Percentiles rank a stretch among this genome's conserved stretches.
Evolutionary conservation across 53 echinoderm and acorn worm genomes (phyloP).

Genomic region (Stichopus horrens): DNA sequence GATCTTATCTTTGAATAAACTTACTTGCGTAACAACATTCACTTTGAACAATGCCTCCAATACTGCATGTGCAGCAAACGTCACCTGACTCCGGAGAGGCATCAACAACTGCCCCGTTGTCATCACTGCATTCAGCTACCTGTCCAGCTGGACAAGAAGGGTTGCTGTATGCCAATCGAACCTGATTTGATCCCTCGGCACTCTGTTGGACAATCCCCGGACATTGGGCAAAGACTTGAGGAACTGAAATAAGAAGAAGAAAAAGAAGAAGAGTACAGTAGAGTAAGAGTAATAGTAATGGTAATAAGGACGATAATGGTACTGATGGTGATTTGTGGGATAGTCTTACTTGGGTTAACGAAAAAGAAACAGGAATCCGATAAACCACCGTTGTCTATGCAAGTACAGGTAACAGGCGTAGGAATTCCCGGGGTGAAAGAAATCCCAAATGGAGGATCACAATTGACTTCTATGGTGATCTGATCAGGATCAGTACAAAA

Average conservation of each 20-base stretch:
- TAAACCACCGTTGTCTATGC: neutral
- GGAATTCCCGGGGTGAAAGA: no score
- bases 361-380: neutral
- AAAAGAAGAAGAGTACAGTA: no score
- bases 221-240: neutral
- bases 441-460: no score
- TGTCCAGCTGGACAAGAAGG: neutral
- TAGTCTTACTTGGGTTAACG: no score
- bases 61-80: neutral
- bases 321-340: no score
- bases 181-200: neutral
- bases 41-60: neutral
- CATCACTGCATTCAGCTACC: neutral
- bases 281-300: no score
- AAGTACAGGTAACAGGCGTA: neutral
- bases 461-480: no score
- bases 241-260: no score
- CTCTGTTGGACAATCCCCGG: neutral
- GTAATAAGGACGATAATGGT: no score
- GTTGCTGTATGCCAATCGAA: neutral
- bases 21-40: slow-evolving; percentile 5
- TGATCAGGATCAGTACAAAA: no score
- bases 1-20: neutral
- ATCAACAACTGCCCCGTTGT: neutral
- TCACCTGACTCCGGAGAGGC: neutral